phyloP scores from a whole-genome alignment of 2,888 invertebrate genomes.

The Rosalia funebris region DNA sequence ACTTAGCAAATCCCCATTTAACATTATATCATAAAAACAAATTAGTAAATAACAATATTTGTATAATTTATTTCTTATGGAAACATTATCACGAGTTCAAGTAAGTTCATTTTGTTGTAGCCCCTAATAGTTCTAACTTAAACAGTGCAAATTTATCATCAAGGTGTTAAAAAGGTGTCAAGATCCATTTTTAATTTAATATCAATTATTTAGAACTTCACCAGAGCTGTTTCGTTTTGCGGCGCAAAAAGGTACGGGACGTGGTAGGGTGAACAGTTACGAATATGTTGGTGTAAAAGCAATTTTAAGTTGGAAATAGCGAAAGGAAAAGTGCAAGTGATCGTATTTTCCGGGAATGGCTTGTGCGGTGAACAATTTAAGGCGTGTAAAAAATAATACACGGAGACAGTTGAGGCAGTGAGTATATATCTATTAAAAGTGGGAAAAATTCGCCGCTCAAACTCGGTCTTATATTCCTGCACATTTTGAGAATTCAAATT shows the following conservation, averaged over 20 bases:
- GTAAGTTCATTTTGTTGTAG: neutral
- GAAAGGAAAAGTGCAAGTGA: neutral
- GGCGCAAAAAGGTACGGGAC: neutral
- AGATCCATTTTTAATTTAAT: constrained; percentile 2
- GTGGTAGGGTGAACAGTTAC: neutral
- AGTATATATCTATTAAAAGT: neutral
- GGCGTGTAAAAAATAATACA: constrained; percentile 1
- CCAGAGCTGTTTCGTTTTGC: no score
- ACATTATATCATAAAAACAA: neutral
- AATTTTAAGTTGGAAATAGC: neutral
- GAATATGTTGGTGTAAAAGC: neutral
- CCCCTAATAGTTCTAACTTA: neutral
- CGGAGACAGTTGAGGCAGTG: neutral
- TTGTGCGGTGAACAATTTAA: neutral
- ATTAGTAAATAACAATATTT: neutral
- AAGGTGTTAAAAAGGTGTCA: constrained; percentile 4
- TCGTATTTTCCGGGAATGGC: neutral
- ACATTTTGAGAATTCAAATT: no score
- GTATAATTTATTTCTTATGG: neutral
- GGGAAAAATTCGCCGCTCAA: neutral
- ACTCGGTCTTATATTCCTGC: neutral
- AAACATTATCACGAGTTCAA: neutral
- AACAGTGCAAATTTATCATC: neutral
- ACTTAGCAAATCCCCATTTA: neutral
- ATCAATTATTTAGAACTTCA: neutral